Evolutionary conservation across 2,888 invertebrate species (phyloP).

Genomic region (Colletes collaris): DNA sequence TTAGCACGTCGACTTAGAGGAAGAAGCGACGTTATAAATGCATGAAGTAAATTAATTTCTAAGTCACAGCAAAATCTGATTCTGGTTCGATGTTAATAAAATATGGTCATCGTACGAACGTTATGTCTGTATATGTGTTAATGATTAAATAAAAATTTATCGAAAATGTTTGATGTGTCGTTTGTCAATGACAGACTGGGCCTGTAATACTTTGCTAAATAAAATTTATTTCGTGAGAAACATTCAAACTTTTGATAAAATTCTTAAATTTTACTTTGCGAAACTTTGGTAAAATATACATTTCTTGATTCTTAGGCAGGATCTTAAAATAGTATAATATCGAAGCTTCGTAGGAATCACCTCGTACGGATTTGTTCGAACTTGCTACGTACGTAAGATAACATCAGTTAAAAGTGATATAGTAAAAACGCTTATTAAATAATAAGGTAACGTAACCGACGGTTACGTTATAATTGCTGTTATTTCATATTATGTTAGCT

Average conservation of each 20-base stretch:
- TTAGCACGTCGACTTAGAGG: constrained; percentile 82
- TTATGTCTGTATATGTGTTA: too few relatives aligned
- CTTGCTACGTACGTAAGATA: constrained; percentile 33
- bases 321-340: constrained; percentile 55
- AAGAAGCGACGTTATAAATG: constrained; percentile 79
- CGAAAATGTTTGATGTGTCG: not conserved
- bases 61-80: not conserved
- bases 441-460: constrained; percentile 54
- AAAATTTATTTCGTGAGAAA: constrained; percentile 70
- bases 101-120: too few relatives aligned
- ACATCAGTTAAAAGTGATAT: constrained; percentile 39
- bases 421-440: constrained; percentile 62
- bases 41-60: constrained; percentile 52
- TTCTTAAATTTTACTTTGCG: constrained; percentile 70
- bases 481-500: constrained; percentile 66
- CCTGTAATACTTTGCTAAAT: constrained; percentile 56
- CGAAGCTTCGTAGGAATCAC: constrained; percentile 55
- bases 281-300: constrained; percentile 79
- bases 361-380: constrained; percentile 36
- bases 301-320: constrained; percentile 57
- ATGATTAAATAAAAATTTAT: not conserved
- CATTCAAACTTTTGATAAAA: constrained; percentile 69
- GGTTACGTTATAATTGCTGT: constrained; percentile 43
- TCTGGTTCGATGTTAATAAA: too few relatives aligned
- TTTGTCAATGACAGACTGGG: not conserved